phyloP scores from a whole-genome alignment of 2,888 invertebrate genomes.

The Aplocera efformata region DNA sequence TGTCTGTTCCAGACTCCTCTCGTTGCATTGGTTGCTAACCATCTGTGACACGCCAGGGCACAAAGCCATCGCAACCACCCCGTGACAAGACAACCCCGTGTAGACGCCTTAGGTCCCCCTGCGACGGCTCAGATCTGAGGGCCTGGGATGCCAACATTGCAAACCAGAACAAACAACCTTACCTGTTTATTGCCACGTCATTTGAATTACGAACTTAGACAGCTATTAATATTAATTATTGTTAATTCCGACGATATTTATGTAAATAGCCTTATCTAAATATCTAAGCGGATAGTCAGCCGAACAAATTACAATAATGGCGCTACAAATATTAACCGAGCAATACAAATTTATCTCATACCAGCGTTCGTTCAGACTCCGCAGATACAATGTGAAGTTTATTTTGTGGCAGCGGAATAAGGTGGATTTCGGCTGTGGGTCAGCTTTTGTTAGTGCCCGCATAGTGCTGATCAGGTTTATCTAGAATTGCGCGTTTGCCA shows the following conservation, averaged over 20 bases:
- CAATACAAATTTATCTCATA: conserved; percentile 16
- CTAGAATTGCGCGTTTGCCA: conserved; percentile 36
- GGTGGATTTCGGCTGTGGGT: conserved; percentile 9
- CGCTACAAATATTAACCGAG: conserved; percentile 11
- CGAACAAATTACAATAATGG: conserved; percentile 15
- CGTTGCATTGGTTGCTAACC: too few relatives aligned
- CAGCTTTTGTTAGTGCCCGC: conserved; percentile 5
- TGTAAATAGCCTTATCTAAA: conserved; percentile 7
- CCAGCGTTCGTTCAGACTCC: conserved; percentile 7
- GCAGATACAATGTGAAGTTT: conserved; percentile 7
- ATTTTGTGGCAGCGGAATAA: conserved; percentile 11
- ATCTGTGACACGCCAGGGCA: too few relatives aligned
- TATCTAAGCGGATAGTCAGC: conserved; percentile 6
- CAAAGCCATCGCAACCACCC: too few relatives aligned
- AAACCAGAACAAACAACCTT: too few relatives aligned
- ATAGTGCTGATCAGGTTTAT: conserved; percentile 33
- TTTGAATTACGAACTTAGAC: too few relatives aligned
- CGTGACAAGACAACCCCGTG: too few relatives aligned
- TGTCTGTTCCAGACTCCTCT: too few relatives aligned
- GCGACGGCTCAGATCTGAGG: too few relatives aligned
- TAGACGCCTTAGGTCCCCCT: too few relatives aligned
- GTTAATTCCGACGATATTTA: background rate
- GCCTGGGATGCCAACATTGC: too few relatives aligned
- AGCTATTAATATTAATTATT: too few relatives aligned
- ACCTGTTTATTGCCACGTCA: too few relatives aligned